Evolutionary conservation across 2,797 vertebrate genomes (phyloP), one percentile per base, ranked within the genome.

Genomic region (Cichlasoma orientale): DNA sequence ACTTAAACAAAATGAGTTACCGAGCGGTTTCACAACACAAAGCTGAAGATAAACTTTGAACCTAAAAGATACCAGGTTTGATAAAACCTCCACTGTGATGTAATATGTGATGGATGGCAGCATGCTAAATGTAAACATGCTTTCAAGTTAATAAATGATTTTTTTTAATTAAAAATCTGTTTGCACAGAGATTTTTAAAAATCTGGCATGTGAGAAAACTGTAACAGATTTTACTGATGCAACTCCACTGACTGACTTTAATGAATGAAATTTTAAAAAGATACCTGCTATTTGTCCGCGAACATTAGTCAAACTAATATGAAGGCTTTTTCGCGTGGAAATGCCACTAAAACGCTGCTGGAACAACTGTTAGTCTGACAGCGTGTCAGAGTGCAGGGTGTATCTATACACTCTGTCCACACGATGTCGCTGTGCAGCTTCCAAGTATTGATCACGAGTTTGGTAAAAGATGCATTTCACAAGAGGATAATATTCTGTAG

Each of bases 1-100:
- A 27, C 44, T n/a, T 14, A 55, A 7, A 18, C 21, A 29, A 55
- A 74, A 25, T 7, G 1, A 3, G 25, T 58, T 19, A 36, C 18
- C 18, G 61, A 68, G 3, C 4, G 3, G 74, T 88, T 87, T 86
- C 79, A 68, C 72, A 87, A 79, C 44, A 4, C 5, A 70, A 18
- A 57, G 38, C 66, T 54, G 0, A 19, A 57, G 47, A 2, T 79
- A 77, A 89, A 84, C 90, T 84, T 90, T 90, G 81, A 85, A 72
- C 82, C 41, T 2, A n/a, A 38, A 61, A 41, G 61, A 57, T 33
- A 58, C 2, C 36, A 70, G 52, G 10, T 53, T n/a, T 25, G 77
- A 59, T 78, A 54, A 72, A 72, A 50, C 4, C 10, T 47, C 27
- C 47, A 14, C 18, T n/a, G 11, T 76, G 54, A 79, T 8, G 61